phyloP scores from a whole-genome alignment of 2,797 vertebrate species.

The Malacoraja senta region DNA sequence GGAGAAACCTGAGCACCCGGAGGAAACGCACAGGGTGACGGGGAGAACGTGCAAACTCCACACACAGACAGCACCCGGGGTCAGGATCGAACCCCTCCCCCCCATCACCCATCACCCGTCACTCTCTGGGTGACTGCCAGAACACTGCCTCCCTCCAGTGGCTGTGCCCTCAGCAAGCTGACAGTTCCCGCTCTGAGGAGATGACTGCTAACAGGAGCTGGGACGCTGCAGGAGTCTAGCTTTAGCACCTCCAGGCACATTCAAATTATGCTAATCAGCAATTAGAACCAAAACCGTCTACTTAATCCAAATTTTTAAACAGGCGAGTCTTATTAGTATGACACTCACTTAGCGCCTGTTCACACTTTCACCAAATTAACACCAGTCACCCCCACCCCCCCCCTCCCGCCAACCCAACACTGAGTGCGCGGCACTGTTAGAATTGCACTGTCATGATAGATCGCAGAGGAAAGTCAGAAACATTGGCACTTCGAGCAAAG shows the following conservation, averaged over 20 bases:
- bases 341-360: background rate
- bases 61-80: too few species aligned
- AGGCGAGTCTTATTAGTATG: background rate
- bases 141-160: background rate
- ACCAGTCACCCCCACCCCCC: background rate
- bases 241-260: background rate
- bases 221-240: background rate
- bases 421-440: background rate
- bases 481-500: background rate
- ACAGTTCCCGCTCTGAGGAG: background rate
- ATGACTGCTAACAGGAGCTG: background rate
- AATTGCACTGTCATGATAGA: background rate
- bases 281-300: background rate
- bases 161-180: background rate
- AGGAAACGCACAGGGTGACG: too few species aligned
- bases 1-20: too few species aligned
- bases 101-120: too few species aligned
- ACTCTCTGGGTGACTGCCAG: too few species aligned
- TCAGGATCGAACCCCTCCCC: too few species aligned
- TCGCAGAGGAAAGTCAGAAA: background rate
- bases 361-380: background rate
- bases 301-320: background rate
- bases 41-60: too few species aligned
- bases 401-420: background rate
- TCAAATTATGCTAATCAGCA: slow-evolving; percentile 3